Evolutionary conservation across 2,113 vertebrate genomes (phyloP).

Genomic region (Callipepla californica): DNA sequence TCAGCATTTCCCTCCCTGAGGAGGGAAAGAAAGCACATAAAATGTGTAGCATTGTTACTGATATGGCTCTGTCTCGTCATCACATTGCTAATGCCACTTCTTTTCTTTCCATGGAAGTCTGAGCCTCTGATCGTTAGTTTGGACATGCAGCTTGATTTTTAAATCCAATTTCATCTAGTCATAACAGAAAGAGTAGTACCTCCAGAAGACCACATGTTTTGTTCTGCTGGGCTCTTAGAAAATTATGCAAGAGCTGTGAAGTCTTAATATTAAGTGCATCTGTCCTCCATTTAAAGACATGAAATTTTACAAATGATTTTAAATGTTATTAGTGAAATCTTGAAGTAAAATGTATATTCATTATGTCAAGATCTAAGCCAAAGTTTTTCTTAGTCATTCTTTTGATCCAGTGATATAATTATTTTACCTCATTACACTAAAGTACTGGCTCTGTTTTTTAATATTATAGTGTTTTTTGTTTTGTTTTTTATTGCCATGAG

Average conservation of each 20-base stretch:
- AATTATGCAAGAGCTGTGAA: background rate
- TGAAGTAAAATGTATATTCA: background rate
- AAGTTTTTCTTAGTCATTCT: background rate
- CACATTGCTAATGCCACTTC: accelerated
- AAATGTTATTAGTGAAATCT: background rate
- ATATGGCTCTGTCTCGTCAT: background rate
- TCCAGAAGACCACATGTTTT: background rate
- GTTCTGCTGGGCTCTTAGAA: background rate
- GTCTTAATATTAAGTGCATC: background rate
- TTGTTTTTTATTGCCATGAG: background rate
- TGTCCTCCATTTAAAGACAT: background rate
- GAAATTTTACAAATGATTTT: background rate
- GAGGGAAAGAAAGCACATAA: background rate
- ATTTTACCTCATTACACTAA: constrained; percentile 6
- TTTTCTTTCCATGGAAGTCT: background rate
- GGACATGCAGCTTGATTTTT: background rate
- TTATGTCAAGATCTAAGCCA: accelerated
- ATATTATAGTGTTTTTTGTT: background rate
- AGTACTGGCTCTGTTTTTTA: background rate
- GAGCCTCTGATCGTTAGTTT: background rate
- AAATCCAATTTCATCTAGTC: accelerated
- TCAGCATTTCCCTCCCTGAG: background rate
- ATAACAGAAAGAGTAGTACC: background rate
- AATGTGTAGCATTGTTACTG: background rate
- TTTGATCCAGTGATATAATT: background rate